Evolutionary conservation across 1,140 invertebrate genomes (phyloP), one percentile per base, ranked within the genome.

Genomic region (Brachionus plicatilis): DNA sequence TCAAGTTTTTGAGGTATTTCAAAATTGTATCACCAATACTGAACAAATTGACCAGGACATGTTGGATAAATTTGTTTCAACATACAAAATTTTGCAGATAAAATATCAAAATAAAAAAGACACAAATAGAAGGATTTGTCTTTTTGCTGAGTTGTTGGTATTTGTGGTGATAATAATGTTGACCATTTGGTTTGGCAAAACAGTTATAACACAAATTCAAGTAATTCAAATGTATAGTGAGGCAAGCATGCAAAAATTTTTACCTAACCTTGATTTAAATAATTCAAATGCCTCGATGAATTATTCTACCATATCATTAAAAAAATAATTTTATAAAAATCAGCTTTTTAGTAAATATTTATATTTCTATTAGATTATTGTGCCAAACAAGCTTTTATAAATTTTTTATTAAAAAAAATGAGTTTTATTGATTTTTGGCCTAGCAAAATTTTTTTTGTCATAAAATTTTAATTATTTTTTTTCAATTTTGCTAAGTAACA

Each of bases 1-100:
- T 76, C 72, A 76, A 50, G 72, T 76, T 27, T 76, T 76, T 76
- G 72, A 76, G 12, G 72, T 53, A 5, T 47, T 76, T 47, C 43
- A 50, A 47, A 50, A 76, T 50, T 45, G 24, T 27, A 76, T 76
- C 9, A 37, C 43, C 20, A 76, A 50, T 12, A 50, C 27, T 27
- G 72, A 76, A 12, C 20, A 76, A 76, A 11, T 76, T 47, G 43
- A 76, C n/a, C 53, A 76, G 27, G 72, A 76, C 3, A 27, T 50
- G 12, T 27, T 76, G 17, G 72, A 76, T 76, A 76, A 76, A 76
- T 47, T 76, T 76, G 17, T 76, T 27, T 76, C 72, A 50, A 76
- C 72, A 27, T 47, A 27, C 12, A 29, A 37, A 50, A 76, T 76
- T 27, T 76, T 76, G n/a, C 27, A 76, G 27, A 20, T 50, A 1